A percentile compares a stretch with the other conserved stretches of the same genome.
Conservation (phyloP, 2,888 invertebrate species). For the Scotopteryx bipunctaria region DNA sequence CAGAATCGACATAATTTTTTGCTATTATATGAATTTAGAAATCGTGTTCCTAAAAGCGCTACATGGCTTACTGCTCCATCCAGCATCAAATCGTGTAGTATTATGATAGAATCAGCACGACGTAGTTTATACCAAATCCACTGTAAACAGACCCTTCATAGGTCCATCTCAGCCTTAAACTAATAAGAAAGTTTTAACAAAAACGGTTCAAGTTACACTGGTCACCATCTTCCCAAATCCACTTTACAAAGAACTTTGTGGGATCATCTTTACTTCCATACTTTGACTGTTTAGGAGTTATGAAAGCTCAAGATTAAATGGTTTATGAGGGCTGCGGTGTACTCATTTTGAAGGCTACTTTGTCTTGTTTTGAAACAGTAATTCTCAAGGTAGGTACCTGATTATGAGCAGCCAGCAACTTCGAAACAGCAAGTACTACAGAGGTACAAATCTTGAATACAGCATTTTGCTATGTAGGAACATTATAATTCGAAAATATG, state of each 20-base stretch:
- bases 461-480: too few species aligned
- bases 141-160: conserved; percentile 19
- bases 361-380: conserved; percentile 6
- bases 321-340: neutral
- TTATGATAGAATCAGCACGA: conserved; percentile 71
- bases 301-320: conserved; percentile 2
- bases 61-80: conserved; percentile 3
- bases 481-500: too few species aligned
- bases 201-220: conserved; percentile 20
- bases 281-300: neutral
- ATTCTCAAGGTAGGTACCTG: neutral
- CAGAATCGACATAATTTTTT: too few species aligned
- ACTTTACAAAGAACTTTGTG: conserved; percentile 6
- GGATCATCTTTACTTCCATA: neutral
- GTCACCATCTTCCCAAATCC: conserved; percentile 7
- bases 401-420: neutral
- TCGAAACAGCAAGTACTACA: too few species aligned
- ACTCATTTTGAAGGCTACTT: neutral
- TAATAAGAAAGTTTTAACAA: neutral
- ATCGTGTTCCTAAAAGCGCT: too few species aligned
- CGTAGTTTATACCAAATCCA: conserved; percentile 43
- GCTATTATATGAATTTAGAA: too few species aligned
- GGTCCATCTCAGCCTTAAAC: neutral
- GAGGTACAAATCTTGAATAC: too few species aligned
- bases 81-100: conserved; percentile 60